Evolutionary conservation across 1,140 invertebrate species (phyloP).

Genomic region (Lordiphosa stackelbergi): DNA sequence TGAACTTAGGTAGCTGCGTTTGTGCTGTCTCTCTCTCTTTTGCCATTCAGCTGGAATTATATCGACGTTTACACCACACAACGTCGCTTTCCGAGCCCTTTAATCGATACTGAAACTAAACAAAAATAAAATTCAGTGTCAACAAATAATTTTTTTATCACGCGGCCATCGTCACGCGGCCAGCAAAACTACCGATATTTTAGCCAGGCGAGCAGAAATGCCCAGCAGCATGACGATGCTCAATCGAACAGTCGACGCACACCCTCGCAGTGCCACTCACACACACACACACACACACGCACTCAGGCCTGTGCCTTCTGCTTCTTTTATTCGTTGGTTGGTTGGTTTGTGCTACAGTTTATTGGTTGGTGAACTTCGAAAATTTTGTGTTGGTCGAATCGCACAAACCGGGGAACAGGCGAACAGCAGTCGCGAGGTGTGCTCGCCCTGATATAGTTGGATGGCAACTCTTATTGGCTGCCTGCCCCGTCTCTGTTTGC

Average conservation of each 20-base stretch:
- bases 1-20: too few species aligned
- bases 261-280: constrained; percentile 8
- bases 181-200: constrained; percentile 76
- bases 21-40: too few species aligned
- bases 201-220: constrained; percentile 49
- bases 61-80: too few species aligned
- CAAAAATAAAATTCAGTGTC: constrained; percentile 22
- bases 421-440: constrained; percentile 46
- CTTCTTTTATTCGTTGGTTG: constrained; percentile 65
- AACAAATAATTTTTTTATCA: constrained; percentile 1
- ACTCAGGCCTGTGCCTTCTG: constrained; percentile 49
- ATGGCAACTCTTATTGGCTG: constrained; percentile 77
- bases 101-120: constrained; percentile 65
- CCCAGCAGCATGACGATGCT: constrained; percentile 26
- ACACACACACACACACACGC: constrained; percentile 23
- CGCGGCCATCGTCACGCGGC: constrained; percentile 69
- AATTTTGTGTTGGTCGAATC: constrained; percentile 77
- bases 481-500: constrained; percentile 44
- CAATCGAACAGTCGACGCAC: constrained; percentile 51
- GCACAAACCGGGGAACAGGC: constrained; percentile 68
- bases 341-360: constrained; percentile 66
- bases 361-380: constrained; percentile 76
- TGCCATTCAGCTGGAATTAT: too few species aligned
- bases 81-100: neutral
- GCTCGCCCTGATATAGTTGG: constrained; percentile 74